These are phyloP conservation scores for Todus mexicanus DNA, from an alignment of 2,797 vertebrate genomes.

Conservation along the genomic window DNA sequence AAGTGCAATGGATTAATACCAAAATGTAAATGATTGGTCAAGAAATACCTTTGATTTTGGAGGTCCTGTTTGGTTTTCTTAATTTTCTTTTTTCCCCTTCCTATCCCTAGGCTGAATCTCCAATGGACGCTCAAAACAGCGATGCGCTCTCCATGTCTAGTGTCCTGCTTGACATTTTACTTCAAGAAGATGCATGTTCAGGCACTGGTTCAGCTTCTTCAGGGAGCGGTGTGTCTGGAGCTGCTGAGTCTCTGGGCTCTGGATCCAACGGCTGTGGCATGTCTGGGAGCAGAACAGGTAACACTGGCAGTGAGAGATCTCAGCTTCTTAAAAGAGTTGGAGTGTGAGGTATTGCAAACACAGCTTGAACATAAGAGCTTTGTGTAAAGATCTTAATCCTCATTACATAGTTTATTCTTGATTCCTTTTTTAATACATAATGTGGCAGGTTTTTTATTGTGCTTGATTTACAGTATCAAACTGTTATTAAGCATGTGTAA, in stretches of 20 bases:
- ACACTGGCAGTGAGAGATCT: neutral
- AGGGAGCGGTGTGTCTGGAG: conserved; percentile 68
- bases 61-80: neutral
- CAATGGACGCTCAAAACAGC: conserved; percentile 75
- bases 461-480: neutral
- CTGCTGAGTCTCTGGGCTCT: conserved; percentile 82
- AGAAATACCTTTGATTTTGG: neutral
- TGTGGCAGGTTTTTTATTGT: neutral
- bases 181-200: conserved; percentile 87
- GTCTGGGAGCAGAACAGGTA: conserved; percentile 85
- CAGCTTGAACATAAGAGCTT: neutral
- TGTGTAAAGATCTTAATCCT: neutral
- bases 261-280: conserved; percentile 80
- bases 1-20: neutral
- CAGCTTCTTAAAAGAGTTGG: neutral
- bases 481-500: neutral
- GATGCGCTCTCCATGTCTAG: conserved; percentile 85
- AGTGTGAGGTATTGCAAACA: neutral
- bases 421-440: neutral
- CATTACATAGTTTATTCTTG: neutral
- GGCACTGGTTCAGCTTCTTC: conserved; percentile 86
- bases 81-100: neutral
- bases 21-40: neutral
- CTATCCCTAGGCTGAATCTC: conserved; percentile 55
- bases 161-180: conserved; percentile 85